These are phyloP conservation scores for Brachypalpus laphriformis DNA, from an alignment of 2,888 invertebrate species.

Conservation along the genomic window DNA sequence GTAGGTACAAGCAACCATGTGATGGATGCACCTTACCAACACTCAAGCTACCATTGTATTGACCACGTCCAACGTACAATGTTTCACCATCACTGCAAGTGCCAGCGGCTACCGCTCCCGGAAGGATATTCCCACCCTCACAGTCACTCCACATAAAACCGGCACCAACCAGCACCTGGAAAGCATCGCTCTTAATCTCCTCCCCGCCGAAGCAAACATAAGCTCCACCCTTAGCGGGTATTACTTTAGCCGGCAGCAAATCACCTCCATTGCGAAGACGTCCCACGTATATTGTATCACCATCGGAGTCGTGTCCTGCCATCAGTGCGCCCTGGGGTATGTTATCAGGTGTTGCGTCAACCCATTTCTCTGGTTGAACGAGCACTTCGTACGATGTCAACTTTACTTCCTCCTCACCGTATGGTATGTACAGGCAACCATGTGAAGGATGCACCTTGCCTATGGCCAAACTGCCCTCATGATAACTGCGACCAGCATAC, in stretches of 20 bases:
- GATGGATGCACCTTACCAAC: constrained; percentile 85
- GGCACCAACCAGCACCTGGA: constrained; percentile 81
- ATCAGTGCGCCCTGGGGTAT: constrained; percentile 78
- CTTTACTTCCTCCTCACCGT: constrained; percentile 82
- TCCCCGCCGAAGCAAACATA: constrained; percentile 84
- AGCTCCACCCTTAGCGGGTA: constrained; percentile 84
- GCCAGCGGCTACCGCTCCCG: constrained; percentile 78
- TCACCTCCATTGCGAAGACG: constrained; percentile 78
- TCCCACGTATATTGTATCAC: constrained; percentile 78
- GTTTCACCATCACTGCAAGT: constrained; percentile 83
- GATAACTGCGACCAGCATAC: constrained; percentile 87
- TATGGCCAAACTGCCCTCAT: constrained; percentile 87
- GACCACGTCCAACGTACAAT: constrained; percentile 84
- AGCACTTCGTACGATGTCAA: constrained; percentile 82
- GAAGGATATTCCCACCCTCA: constrained; percentile 75
- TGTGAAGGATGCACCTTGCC: constrained; percentile 87
- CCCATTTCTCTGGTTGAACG: constrained; percentile 77
- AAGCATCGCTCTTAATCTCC: constrained; percentile 83
- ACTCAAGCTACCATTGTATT: constrained; percentile 82
- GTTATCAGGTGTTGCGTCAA: constrained; percentile 75
- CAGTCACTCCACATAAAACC: constrained; percentile 78
- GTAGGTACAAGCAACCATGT: constrained; percentile 86
- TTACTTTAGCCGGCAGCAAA: constrained; percentile 85
- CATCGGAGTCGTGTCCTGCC: constrained; percentile 77
- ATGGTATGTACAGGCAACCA: constrained; percentile 83